Base-by-base conservation (phyloP, 2,888 invertebrate genomes). In the Perdita meconis region DNA sequence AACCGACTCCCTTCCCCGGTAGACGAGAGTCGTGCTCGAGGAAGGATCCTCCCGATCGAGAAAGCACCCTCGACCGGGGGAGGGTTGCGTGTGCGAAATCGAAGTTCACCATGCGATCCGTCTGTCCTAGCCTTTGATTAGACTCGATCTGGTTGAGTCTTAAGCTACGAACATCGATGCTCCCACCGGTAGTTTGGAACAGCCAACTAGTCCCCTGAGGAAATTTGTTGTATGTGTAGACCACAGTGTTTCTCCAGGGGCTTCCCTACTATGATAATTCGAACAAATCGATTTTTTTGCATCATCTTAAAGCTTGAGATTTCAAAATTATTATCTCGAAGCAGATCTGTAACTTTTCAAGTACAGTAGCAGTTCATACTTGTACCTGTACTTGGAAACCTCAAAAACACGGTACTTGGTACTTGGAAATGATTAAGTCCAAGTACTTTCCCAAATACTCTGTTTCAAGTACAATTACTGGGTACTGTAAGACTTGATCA, bases 41-140 rank as follows among this genome's bases (percentile, higher is more conserved):
- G 67, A 63, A 78, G 73, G 76, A 82, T 82, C 68, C 75, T 76
- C 63, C 68, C 61, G 79, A 79, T 79, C 78, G 67, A 67, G 59
- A 38, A 70, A 70, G 68, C 68, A 75, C 78, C 79, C 66, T 40
- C 65, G 42, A 38, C n/a, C n/a, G 26, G 66, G 79, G 70, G 76
- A 76, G 72, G 63, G 47, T 22, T 53, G 56, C 60, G 67, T 12
- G 50, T 47, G 61, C 42, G 47, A 16, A 19, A 19, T 22, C 55
- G 36, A 51, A 44, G 51, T 56, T 61, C 64, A 50, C 38, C 50
- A 68, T 53, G 57, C 53, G 66, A 75, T 76, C 69, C 60, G 19
- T 63, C 55, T 74, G 71, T 78, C 64, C 67, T 56, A 6, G 61
- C 34, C 61, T 56, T 56, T 82, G 80, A 83, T 83, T 83, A 72